phyloP scores from a whole-genome alignment of 2,113 vertebrate genomes.

The Catagonus wagneri region DNA sequence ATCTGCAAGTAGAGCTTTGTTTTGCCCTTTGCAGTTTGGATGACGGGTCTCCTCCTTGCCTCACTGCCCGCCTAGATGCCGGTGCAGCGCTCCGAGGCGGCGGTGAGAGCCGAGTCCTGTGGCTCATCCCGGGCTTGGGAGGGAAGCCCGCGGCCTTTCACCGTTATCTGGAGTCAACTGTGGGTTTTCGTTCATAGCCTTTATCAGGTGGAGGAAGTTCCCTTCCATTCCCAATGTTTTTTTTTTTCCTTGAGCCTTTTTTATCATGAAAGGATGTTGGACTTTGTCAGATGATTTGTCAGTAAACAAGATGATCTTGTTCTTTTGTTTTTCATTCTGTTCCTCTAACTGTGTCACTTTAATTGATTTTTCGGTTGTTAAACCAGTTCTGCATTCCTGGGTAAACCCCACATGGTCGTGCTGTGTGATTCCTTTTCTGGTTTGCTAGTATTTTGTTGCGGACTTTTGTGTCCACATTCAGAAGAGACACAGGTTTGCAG shows the following conservation, averaged over 20 bases:
- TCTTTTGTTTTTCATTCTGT: background rate
- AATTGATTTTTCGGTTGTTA: background rate
- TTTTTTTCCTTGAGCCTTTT: background rate
- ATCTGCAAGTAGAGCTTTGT: background rate
- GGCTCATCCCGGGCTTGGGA: background rate
- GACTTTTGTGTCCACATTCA: background rate
- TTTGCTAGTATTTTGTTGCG: background rate
- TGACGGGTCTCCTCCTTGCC: no score
- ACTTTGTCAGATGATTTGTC: background rate
- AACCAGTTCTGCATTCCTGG: background rate
- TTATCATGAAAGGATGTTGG: background rate
- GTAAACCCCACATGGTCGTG: background rate
- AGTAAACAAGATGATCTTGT: background rate
- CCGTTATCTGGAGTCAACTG: accelerated
- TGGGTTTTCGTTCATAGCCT: background rate
- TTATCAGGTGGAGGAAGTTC: background rate
- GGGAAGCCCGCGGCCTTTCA: background rate
- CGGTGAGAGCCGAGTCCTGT: accelerated
- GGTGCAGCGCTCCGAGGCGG: background rate
- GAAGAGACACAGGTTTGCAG: background rate
- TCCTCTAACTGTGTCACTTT: background rate
- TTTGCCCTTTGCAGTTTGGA: background rate
- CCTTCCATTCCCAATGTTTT: background rate
- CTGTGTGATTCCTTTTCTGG: background rate
- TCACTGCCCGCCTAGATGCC: no score